Evolutionary conservation across 2,888 invertebrate genomes (phyloP).

Genomic region (Eretmocerus hayati): DNA sequence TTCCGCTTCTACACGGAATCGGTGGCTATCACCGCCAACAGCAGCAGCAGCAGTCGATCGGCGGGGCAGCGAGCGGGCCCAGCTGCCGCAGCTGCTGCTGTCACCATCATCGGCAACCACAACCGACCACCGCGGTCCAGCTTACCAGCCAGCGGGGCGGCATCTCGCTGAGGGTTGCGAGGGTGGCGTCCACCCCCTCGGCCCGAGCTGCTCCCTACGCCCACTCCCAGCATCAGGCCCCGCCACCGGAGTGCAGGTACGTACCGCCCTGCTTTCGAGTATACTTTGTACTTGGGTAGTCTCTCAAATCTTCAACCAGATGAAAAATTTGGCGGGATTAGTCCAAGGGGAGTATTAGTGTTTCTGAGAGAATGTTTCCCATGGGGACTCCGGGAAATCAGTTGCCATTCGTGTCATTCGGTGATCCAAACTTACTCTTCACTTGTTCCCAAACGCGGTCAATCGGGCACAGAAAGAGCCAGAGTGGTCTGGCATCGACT

Average conservation of each 20-base stretch:
- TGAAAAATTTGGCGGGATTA: no score
- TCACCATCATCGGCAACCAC: conserved; percentile 27
- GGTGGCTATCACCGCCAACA: conserved; percentile 36
- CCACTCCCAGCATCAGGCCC: conserved; percentile 46
- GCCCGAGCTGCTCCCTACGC: conserved; percentile 47
- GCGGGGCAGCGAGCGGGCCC: conserved; percentile 19
- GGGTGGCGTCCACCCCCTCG: conserved; percentile 49
- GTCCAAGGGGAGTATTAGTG: no score
- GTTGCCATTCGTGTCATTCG: no score
- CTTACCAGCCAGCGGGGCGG: conserved; percentile 45
- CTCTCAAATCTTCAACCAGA: no score
- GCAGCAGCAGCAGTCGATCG: conserved; percentile 20
- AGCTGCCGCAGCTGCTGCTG: conserved; percentile 44
- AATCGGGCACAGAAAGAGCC: no score
- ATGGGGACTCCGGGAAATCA: no score
- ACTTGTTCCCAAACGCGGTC: no score
- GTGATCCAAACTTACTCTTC: no score
- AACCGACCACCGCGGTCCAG: conserved; percentile 36
- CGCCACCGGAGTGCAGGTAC: conserved; percentile 47
- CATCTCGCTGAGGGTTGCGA: conserved; percentile 46
- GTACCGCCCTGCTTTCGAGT: no score
- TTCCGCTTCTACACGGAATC: conserved; percentile 36
- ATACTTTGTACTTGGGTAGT: no score
- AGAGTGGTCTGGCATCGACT: no score
- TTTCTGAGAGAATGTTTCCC: no score